Percentiles rank a stretch among this genome's conserved stretches.
phyloP scores from a whole-genome alignment of 2,888 invertebrate species.

The Agriopis leucophaearia region DNA sequence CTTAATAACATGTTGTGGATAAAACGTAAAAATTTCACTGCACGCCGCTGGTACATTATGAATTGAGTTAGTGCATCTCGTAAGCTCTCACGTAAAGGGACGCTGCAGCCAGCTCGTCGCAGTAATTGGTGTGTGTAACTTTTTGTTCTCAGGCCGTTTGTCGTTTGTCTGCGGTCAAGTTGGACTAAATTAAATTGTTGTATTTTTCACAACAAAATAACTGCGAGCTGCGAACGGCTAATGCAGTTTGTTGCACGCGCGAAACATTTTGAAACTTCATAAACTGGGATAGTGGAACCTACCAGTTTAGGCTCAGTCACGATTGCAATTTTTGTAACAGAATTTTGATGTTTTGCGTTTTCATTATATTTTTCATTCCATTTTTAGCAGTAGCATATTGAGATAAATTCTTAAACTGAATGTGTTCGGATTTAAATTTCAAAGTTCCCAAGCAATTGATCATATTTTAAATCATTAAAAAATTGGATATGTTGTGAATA shows the following conservation, averaged over 20 bases:
- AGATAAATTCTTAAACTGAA: no score
- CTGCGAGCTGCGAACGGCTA: slow-evolving; percentile 59
- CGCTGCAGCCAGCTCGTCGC: slow-evolving; percentile 56
- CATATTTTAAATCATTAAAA: slow-evolving; percentile 75
- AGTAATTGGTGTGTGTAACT: slow-evolving; percentile 83
- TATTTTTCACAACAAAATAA: slow-evolving; percentile 81
- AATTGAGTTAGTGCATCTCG: slow-evolving; percentile 79
- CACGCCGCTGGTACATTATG: slow-evolving; percentile 65
- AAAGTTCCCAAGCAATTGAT: slow-evolving; percentile 7
- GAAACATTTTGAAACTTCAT: slow-evolving; percentile 40
- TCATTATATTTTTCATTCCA: slow-evolving; percentile 1
- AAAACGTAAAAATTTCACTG: slow-evolving; percentile 69
- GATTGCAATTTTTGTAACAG: slow-evolving; percentile 30
- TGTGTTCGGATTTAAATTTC: background rate
- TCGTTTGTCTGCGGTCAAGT: slow-evolving; percentile 78
- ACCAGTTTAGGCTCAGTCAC: slow-evolving; percentile 38
- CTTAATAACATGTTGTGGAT: slow-evolving; percentile 13
- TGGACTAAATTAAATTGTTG: slow-evolving; percentile 84
- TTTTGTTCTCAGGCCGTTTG: slow-evolving; percentile 73
- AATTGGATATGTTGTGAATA: slow-evolving; percentile 83
- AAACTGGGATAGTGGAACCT: slow-evolving; percentile 35
- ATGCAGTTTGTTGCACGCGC: slow-evolving; percentile 45
- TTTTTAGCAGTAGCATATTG: background rate
- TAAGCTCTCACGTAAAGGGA: slow-evolving; percentile 68
- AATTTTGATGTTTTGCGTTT: slow-evolving; percentile 31